Conservation (phyloP, 2,113 vertebrate genomes). For the Agelaius tricolor region DNA sequence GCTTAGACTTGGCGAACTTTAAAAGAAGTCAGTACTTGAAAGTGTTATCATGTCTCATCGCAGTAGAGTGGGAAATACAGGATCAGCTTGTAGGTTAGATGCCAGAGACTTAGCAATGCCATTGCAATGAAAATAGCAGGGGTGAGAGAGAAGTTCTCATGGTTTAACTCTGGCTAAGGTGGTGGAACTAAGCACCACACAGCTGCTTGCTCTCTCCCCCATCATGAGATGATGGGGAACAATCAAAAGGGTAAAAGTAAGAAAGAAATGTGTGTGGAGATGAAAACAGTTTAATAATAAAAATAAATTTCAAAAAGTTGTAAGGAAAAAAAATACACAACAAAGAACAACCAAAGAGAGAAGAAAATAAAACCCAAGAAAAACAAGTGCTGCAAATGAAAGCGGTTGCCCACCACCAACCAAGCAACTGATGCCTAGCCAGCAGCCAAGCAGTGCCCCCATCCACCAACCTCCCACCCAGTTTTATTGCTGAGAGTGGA, state of each 20-base stretch:
- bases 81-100: not conserved
- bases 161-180: not conserved
- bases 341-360: not conserved
- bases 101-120: not conserved
- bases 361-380: not conserved
- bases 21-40: conserved; percentile 7
- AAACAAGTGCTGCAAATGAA: not conserved
- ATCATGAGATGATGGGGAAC: accelerated
- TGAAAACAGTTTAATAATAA: not conserved
- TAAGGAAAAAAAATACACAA: not conserved
- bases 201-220: not conserved
- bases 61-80: not conserved
- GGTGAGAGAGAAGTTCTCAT: not conserved
- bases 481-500: not conserved
- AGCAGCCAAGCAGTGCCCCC: not conserved
- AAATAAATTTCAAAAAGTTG: not conserved
- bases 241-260: not conserved
- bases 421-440: not conserved
- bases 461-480: not conserved
- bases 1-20: not conserved
- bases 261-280: not conserved
- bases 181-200: not conserved
- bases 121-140: not conserved
- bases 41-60: not conserved
- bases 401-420: not conserved